These are phyloP conservation scores for Simalia tracyae DNA, from an alignment of 2,797 vertebrate species.

Conservation along the genomic window DNA sequence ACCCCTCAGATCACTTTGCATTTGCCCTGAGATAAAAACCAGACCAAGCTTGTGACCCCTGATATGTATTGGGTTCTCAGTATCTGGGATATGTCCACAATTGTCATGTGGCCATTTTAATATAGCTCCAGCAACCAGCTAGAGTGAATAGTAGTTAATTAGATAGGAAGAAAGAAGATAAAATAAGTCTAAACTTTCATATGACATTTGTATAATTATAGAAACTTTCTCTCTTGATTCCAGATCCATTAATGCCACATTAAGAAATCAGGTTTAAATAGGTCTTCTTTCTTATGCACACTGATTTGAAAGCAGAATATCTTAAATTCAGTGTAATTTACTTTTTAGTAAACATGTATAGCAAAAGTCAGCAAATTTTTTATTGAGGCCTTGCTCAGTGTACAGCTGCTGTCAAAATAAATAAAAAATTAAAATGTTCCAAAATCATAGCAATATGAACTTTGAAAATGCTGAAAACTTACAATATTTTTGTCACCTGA, in stretches of 20 bases:
- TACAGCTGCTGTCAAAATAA: neutral
- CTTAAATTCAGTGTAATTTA: neutral
- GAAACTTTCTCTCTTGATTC: neutral
- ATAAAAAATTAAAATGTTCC: neutral
- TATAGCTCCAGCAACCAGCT: neutral
- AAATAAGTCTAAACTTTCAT: neutral
- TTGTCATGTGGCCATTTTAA: neutral
- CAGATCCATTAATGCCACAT: neutral
- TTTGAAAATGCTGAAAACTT: neutral
- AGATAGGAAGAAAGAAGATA: neutral
- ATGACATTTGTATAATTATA: neutral
- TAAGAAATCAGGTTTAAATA: neutral
- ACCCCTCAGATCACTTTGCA: neutral
- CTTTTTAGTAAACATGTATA: neutral
- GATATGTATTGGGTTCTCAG: neutral
- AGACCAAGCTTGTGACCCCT: neutral
- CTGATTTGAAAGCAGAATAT: neutral
- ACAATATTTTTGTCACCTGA: neutral
- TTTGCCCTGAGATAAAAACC: neutral
- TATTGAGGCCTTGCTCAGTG: neutral
- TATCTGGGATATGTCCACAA: neutral
- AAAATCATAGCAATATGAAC: neutral
- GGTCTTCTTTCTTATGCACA: neutral
- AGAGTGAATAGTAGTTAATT: neutral
- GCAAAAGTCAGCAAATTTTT: neutral